These are phyloP conservation scores for Trichomycterus rosablanca DNA, from an alignment of 2,113 vertebrate genomes.

Conservation along the genomic window DNA sequence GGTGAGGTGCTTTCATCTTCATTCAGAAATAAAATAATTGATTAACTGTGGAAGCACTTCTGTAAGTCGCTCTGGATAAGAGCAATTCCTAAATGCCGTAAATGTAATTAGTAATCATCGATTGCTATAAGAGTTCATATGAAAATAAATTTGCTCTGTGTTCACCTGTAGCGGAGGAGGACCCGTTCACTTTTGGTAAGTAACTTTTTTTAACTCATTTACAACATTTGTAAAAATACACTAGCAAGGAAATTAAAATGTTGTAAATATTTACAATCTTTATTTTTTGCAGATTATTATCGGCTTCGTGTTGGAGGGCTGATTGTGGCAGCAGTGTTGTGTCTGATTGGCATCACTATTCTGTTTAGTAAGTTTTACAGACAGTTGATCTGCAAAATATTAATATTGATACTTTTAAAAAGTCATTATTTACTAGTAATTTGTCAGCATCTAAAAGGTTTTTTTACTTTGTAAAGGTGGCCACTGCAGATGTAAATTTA, in stretches of 20 bases:
- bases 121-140: too few species aligned
- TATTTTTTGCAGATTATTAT: constrained; percentile 69
- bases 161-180: constrained; percentile 37
- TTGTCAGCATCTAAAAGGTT: background rate
- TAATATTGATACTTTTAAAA: too few species aligned
- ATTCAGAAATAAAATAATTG: too few species aligned
- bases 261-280: too few species aligned
- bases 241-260: too few species aligned
- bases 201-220: background rate
- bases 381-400: too few species aligned
- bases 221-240: background rate
- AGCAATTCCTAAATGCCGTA: too few species aligned
- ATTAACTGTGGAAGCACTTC: too few species aligned
- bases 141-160: background rate
- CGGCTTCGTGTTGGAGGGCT: constrained; percentile 76
- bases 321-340: constrained; percentile 75
- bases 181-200: constrained; percentile 72
- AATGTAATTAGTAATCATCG: too few species aligned
- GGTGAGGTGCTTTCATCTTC: constrained; percentile 46
- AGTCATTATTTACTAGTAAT: background rate
- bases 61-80: too few species aligned
- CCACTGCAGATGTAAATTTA: constrained; percentile 84
- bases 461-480: constrained; percentile 65
- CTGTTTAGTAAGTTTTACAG: constrained; percentile 76
- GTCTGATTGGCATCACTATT: constrained; percentile 77